These are phyloP conservation scores for Craseonycteris thonglongyai DNA, from an alignment of 2,113 vertebrate species.

Conservation along the genomic window DNA sequence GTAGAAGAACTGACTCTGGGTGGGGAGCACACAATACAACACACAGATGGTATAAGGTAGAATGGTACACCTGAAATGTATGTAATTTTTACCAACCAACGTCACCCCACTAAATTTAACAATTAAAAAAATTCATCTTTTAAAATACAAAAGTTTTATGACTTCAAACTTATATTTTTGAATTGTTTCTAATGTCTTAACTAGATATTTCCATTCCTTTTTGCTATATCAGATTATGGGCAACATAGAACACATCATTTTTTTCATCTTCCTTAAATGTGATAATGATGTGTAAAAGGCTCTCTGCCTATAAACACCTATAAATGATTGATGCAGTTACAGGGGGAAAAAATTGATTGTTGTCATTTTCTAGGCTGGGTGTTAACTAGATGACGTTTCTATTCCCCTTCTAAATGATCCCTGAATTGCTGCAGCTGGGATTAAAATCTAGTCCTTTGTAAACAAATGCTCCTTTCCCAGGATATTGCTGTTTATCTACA, in stretches of 20 bases:
- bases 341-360: neutral
- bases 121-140: neutral
- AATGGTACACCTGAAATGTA: no score
- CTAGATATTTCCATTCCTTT: neutral
- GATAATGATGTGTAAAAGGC: neutral
- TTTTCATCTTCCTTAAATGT: neutral
- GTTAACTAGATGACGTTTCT: neutral
- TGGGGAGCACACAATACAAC: no score
- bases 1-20: no score
- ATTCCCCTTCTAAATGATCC: neutral
- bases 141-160: neutral
- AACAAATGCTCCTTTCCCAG: neutral
- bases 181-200: neutral
- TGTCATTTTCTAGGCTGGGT: constrained; percentile 3
- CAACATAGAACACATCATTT: neutral
- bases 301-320: neutral
- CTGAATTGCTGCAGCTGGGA: neutral
- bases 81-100: no score
- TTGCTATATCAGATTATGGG: neutral
- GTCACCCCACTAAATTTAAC: no score
- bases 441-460: constrained; percentile 16
- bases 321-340: neutral
- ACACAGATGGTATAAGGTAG: no score
- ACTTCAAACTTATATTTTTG: neutral
- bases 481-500: neutral